Evolutionary conservation across 1,140 invertebrate species (phyloP).

Genomic region (Mizuhopecten yessoensis): DNA sequence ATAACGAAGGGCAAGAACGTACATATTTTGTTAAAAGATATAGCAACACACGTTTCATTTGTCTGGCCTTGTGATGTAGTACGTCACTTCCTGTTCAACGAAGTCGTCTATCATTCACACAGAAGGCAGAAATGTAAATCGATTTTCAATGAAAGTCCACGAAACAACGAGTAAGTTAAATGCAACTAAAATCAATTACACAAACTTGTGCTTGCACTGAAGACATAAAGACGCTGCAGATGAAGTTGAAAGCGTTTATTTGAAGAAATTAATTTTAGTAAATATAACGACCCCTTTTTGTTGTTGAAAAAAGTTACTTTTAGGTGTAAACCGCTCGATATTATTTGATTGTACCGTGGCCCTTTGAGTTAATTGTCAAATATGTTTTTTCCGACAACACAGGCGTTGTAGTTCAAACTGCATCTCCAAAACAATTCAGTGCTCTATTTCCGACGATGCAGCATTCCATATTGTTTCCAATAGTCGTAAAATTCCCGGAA

Average conservation of each 20-base stretch:
- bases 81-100: background rate
- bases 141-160: background rate
- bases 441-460: background rate
- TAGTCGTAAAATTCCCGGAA: background rate
- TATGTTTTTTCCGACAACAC: background rate
- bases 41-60: background rate
- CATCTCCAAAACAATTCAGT: background rate
- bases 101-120: background rate
- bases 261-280: background rate
- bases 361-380: background rate
- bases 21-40: background rate
- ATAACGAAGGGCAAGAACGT: background rate
- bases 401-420: background rate
- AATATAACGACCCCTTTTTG: background rate
- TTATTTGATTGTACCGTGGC: background rate
- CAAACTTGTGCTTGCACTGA: background rate
- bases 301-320: background rate
- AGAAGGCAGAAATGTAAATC: background rate
- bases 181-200: constrained; percentile 1
- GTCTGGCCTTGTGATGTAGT: background rate
- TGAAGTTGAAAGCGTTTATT: background rate
- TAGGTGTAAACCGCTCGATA: background rate
- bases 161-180: background rate
- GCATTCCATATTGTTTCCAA: background rate
- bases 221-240: background rate